A percentile compares a stretch with the other conserved stretches of the same genome.
Evolutionary conservation across 2,797 vertebrate species (phyloP).

Genomic region (Spea hammondii): DNA sequence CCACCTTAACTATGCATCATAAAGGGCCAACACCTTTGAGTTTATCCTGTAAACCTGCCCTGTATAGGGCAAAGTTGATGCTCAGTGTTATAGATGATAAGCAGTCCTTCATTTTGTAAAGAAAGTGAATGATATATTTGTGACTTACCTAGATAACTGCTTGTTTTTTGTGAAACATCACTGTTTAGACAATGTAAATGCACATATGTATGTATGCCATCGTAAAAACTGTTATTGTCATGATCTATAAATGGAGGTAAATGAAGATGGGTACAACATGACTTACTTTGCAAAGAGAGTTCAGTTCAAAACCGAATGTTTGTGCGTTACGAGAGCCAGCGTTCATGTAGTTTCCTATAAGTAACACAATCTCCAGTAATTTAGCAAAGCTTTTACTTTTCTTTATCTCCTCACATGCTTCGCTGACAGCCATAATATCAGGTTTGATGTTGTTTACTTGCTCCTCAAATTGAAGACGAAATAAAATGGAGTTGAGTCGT

Average conservation of each 20-base stretch:
- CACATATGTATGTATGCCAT: no score
- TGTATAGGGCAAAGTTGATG: no score
- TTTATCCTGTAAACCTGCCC: no score
- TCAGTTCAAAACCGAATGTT: conserved; percentile 91
- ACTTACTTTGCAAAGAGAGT: conserved; percentile 94
- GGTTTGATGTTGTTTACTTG: conserved; percentile 91
- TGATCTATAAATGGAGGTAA: neutral
- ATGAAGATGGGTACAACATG: neutral
- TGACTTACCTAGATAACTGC: no score
- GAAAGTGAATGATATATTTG: no score
- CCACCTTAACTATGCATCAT: no score
- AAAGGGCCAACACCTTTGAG: no score
- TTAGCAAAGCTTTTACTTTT: conserved; percentile 86
- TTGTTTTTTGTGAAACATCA: no score
- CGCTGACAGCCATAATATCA: conserved; percentile 89
- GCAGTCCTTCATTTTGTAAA: no score
- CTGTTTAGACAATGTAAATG: no score
- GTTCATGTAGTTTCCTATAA: conserved; percentile 98
- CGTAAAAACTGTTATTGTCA: no score
- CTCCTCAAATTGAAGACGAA: conserved; percentile 96
- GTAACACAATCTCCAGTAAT: conserved; percentile 89
- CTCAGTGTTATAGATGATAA: no score
- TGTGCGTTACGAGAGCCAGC: conserved; percentile 92
- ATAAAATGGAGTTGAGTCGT: conserved; percentile 91
- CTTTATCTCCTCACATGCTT: conserved; percentile 90